Conservation (phyloP, 2,113 vertebrate genomes). For the Passer domesticus region DNA sequence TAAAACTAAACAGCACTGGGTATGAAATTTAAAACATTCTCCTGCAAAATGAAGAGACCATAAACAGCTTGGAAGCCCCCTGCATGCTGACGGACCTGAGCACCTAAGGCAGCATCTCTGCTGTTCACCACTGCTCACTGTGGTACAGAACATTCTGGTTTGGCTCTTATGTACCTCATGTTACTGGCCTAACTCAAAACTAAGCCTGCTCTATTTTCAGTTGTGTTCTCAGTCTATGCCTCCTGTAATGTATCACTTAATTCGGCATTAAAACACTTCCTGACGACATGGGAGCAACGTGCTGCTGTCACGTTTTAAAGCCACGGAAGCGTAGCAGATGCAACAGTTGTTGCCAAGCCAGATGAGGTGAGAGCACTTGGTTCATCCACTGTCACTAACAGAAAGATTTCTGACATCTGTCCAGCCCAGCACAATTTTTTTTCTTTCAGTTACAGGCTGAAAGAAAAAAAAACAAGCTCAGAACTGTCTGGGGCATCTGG, state of each 20-base stretch:
- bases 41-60: neutral
- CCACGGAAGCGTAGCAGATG: neutral
- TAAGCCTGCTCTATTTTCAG: neutral
- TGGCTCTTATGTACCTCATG: neutral
- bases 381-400: neutral
- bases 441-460: neutral
- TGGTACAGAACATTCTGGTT: neutral
- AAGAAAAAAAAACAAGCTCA: neutral
- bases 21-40: neutral
- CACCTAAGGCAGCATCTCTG: neutral
- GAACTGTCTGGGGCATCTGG: neutral
- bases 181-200: neutral
- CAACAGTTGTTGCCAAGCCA: neutral
- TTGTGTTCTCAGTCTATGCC: neutral
- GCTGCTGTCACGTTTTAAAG: neutral
- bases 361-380: neutral
- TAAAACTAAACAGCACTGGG: neutral
- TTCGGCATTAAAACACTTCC: neutral
- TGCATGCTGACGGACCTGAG: accelerated
- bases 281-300: neutral
- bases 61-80: neutral
- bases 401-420: neutral
- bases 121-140: accelerated
- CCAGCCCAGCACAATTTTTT: neutral
- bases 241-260: neutral